Evolutionary conservation across 2,888 invertebrate species (phyloP), one percentile per base, ranked within the genome.

Genomic region (Homarus gammarus): DNA sequence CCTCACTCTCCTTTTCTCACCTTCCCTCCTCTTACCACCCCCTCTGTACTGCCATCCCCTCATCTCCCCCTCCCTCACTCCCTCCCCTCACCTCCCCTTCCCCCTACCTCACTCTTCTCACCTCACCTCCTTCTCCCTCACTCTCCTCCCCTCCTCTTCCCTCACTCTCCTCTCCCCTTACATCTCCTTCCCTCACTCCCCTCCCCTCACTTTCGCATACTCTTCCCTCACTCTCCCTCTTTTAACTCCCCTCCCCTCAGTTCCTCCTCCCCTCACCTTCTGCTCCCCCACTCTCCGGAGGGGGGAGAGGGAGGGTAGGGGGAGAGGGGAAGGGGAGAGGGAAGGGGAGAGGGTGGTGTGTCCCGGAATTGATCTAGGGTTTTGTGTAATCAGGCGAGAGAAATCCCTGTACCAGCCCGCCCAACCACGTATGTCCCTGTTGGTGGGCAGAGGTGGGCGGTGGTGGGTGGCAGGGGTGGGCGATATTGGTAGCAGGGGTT

Each of bases 381-480:
- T 68, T 82, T 70, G 64, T 68, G 68, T 82, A 44, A 68, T 68
- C 61, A 79, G 56, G 79, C 56, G 61, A n/a, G 79, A n/a, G 61
- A 36, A 36, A 10, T 79, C 56, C 61, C n/a, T 40, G 31, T 18
- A 1, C 8, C 2, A 8, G 79, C 6, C 8, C n/a, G 79, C n/a
- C n/a, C n/a, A n/a, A n/a, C n/a, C n/a, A n/a, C n/a, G n/a, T n/a
- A n/a, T n/a, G n/a, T n/a, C n/a, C n/a, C n/a, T 27, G 27, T 10
- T 40, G 77, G 10, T 12, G 56, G 18, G 3, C 31, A 12, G 51
- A 0, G 33, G 33, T 31, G 27, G 78, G 40, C 31, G 78, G 27
- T 15, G 15, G n/a, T 36, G 56, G 61, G 31, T 0, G 81, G 61
- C 36, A 8, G 40, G 31, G 22, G 36, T n/a, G n/a, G n/a, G n/a